Conservation (phyloP, 2,888 invertebrate species). For the Diaprepes abbreviatus region DNA sequence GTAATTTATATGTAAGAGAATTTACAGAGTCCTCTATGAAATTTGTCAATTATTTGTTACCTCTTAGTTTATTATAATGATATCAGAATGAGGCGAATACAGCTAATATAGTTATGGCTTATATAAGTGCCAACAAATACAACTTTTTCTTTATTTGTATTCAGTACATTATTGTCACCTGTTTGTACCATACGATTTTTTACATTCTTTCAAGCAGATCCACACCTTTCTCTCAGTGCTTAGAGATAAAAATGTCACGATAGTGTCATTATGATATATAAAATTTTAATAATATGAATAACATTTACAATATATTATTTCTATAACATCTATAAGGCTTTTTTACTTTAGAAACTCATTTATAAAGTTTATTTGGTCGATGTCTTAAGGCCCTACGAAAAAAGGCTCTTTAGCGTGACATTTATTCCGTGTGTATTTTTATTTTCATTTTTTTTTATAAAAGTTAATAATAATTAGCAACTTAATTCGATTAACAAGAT, state of each 20-base stretch:
- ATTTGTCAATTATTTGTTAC: no score
- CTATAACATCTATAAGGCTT: constrained; percentile 63
- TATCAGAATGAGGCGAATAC: no score
- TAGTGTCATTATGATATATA: constrained; percentile 34
- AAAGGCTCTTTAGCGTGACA: constrained; percentile 17
- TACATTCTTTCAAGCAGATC: constrained; percentile 3
- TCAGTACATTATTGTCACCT: not conserved
- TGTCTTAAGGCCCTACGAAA: constrained; percentile 52
- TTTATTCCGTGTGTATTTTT: not conserved
- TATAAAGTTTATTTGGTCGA: constrained; percentile 64
- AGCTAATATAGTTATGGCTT: no score
- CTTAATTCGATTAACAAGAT: no score
- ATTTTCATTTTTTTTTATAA: no score
- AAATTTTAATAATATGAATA: constrained; percentile 53
- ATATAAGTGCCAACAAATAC: no score
- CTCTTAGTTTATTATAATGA: no score
- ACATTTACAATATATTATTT: constrained; percentile 52
- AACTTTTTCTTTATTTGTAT: no score
- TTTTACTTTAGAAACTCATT: constrained; percentile 55
- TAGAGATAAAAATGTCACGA: constrained; percentile 22
- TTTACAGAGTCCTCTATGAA: no score
- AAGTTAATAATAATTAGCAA: no score
- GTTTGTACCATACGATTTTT: not conserved
- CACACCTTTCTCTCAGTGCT: constrained; percentile 11
- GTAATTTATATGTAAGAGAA: no score